A percentile compares a stretch with the other conserved stretches of the same genome.
Evolutionary conservation across 2,797 vertebrate genomes (phyloP).

Genomic region (Clarias fuscus): DNA sequence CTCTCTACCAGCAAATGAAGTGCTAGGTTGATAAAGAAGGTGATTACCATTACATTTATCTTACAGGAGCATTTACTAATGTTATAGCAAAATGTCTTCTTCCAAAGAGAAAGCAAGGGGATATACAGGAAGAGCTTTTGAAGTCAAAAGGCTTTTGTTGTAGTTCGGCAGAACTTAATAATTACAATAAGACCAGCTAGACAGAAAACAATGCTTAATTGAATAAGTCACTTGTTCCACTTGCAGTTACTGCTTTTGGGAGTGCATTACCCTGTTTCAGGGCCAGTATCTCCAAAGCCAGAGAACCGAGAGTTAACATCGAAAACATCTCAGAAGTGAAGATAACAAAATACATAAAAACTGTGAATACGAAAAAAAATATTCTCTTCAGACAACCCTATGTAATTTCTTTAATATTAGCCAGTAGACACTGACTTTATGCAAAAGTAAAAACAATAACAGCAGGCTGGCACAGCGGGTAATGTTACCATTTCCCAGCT

Average conservation of each 20-base stretch:
- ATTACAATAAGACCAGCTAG: neutral
- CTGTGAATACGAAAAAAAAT: neutral
- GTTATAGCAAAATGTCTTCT: neutral
- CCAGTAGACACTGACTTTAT: neutral
- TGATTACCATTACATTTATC: neutral
- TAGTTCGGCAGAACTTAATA: neutral
- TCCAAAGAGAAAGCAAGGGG: neutral
- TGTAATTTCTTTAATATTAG: neutral
- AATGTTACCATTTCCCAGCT: neutral
- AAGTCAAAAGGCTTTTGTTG: neutral
- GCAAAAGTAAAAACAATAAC: neutral
- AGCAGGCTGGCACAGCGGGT: neutral
- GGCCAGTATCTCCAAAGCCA: neutral
- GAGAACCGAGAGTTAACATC: neutral
- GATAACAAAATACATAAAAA: neutral
- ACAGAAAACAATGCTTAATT: constrained; percentile 2
- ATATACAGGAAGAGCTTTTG: neutral
- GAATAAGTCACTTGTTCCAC: neutral
- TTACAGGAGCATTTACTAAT: neutral
- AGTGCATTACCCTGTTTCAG: neutral
- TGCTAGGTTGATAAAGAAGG: neutral
- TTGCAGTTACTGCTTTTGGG: neutral
- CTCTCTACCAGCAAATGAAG: neutral
- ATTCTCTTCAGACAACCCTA: neutral
- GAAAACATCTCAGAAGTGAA: neutral